Percentiles rank a stretch among this genome's conserved stretches.
phyloP scores from a whole-genome alignment of 2,888 invertebrate species.

The Osedax frankpressi region DNA sequence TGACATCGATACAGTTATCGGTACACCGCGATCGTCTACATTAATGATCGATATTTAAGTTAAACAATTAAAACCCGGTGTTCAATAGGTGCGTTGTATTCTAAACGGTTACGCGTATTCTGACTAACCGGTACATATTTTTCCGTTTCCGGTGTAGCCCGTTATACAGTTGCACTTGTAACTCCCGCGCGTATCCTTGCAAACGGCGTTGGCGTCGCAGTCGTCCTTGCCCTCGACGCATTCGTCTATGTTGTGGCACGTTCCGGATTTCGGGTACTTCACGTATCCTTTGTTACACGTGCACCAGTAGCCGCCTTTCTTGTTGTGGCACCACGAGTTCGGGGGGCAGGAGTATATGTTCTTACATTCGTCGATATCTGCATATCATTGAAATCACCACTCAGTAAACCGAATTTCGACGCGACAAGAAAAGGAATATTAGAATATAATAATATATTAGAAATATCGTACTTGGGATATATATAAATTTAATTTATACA shows the following conservation, averaged over 20 bases:
- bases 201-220: background rate
- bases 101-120: too few species aligned
- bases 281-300: background rate
- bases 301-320: background rate
- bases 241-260: background rate
- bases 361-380: background rate
- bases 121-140: background rate
- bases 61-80: too few species aligned
- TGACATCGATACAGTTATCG: too few species aligned
- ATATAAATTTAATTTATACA: too few species aligned
- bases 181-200: background rate
- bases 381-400: too few species aligned
- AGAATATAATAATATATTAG: too few species aligned
- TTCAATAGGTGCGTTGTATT: too few species aligned
- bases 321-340: background rate
- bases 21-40: too few species aligned
- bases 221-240: background rate
- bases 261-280: background rate
- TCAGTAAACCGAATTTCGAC: too few species aligned
- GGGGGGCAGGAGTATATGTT: background rate
- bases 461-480: too few species aligned
- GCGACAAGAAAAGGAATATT: too few species aligned
- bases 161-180: background rate
- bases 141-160: slow-evolving; percentile 8
- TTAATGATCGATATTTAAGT: too few species aligned